These are phyloP conservation scores for Bellardia pandia DNA, from an alignment of 2,888 invertebrate species.

Conservation along the genomic window DNA sequence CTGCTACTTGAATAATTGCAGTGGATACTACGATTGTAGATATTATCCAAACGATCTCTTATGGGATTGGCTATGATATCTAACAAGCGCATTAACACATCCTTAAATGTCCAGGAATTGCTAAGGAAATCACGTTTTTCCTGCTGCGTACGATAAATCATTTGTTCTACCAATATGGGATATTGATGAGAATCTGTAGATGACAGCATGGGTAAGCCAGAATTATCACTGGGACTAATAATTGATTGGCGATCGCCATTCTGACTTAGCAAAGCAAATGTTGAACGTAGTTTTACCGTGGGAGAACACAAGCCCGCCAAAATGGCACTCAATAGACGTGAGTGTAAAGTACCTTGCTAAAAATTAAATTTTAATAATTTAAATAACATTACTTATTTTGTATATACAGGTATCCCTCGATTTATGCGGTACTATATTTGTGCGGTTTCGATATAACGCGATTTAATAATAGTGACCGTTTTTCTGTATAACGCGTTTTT, in stretches of 20 bases:
- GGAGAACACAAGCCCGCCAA: slow-evolving; percentile 94
- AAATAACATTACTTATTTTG: background rate
- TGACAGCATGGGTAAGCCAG: slow-evolving; percentile 88
- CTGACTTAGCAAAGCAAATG: slow-evolving; percentile 88
- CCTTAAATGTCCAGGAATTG: slow-evolving; percentile 87
- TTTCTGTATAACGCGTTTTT: no score
- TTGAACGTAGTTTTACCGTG: slow-evolving; percentile 89
- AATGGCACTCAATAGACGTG: slow-evolving; percentile 90
- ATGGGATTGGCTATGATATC: slow-evolving; percentile 93
- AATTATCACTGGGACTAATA: slow-evolving; percentile 89
- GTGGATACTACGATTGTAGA: slow-evolving; percentile 81
- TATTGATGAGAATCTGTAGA: slow-evolving; percentile 89
- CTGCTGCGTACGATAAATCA: slow-evolving; percentile 88
- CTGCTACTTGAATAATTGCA: slow-evolving; percentile 81
- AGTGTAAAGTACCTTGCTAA: slow-evolving; percentile 80
- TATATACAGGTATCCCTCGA: no score
- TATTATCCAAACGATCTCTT: slow-evolving; percentile 84
- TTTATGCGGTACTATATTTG: no score
- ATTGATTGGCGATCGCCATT: slow-evolving; percentile 84
- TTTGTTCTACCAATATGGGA: slow-evolving; percentile 91
- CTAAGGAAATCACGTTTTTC: slow-evolving; percentile 83
- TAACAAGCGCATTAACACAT: slow-evolving; percentile 92
- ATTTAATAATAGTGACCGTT: no score
- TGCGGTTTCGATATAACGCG: no score
- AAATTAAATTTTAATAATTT: background rate